These are phyloP conservation scores for Columba guinea DNA, from an alignment of 2,797 vertebrate genomes.

Conservation along the genomic window DNA sequence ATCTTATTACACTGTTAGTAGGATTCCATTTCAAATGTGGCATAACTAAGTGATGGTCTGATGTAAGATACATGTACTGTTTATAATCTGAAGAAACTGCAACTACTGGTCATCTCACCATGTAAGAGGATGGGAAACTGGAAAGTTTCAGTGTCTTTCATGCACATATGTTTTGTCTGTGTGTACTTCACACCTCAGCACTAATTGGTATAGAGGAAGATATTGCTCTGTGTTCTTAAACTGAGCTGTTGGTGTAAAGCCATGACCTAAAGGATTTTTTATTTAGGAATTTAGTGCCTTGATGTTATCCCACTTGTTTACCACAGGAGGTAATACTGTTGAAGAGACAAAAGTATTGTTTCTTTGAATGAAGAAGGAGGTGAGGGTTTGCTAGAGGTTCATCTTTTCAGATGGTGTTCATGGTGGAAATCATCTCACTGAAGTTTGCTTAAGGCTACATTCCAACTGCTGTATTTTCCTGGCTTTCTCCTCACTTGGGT, in stretches of 20 bases:
- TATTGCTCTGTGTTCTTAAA: background rate
- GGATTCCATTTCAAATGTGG: background rate
- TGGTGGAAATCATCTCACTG: background rate
- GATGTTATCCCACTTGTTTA: background rate
- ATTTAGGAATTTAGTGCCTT: background rate
- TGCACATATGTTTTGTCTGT: background rate
- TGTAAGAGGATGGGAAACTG: background rate
- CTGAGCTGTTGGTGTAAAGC: accelerated
- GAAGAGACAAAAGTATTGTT: background rate
- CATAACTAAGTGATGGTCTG: background rate
- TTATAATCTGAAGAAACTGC: background rate
- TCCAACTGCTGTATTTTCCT: background rate
- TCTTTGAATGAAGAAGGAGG: background rate
- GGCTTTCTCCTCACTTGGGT: background rate
- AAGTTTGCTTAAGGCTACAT: background rate
- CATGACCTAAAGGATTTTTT: background rate
- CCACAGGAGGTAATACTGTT: background rate
- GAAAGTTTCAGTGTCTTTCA: background rate
- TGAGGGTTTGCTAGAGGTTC: background rate
- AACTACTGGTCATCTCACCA: background rate
- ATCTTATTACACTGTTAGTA: background rate
- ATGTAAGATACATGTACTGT: background rate
- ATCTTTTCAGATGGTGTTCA: background rate
- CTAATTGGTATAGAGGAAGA: background rate
- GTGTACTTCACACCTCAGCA: background rate